Base-by-base conservation (phyloP, 1,140 invertebrate genomes). In the Thaumatotibia leucotreta region DNA sequence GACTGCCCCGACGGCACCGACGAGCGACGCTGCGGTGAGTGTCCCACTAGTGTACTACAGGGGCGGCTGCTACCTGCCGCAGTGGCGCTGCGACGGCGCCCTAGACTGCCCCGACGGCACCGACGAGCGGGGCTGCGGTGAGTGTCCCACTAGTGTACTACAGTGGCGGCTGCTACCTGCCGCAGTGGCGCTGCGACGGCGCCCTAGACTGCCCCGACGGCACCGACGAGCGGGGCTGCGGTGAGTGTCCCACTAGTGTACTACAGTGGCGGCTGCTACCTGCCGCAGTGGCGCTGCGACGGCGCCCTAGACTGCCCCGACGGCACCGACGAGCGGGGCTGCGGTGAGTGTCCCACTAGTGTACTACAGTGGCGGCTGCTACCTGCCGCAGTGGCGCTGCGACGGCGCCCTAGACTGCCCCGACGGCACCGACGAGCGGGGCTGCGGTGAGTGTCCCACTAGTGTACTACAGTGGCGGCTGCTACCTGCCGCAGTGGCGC, bases 1-100 rank as follows among this genome's bases (percentile, higher is more conserved):
- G 95, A 97, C 82, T 98, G 97, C n/a, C 95, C 96, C 81, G 96
- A 97, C 87, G 91, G 90, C 0, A 95, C 94, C 61, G 97, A 98
- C 88, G 97, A 98, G 91, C 91, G 92, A 64, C 86, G 92, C 1
- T 93, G 92, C 65, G 92, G 87, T 91, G 6, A 83, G 83, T 82
- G 14, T n/a, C n/a, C n/a, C n/a, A n/a, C n/a, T n/a, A n/a, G 4
- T 2, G 72, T 95, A 95, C 80, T 91, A 95, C 75, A 86, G 92
- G 33, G 93, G 95, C 74, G 93, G 93, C 65, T 81, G 76, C 75
- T 82, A 61, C 89, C 67, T 74, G 93, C 29, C 96, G 95, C 74
- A 92, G 95, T 33, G 71, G 74, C 1, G 73, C 82, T 2, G 82
- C 91, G 64, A 94, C 94, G 94, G 85, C 95, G 8, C 33, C 9